Conservation (phyloP, 2,797 vertebrate genomes). For the Lindbergichthys nudifrons region DNA sequence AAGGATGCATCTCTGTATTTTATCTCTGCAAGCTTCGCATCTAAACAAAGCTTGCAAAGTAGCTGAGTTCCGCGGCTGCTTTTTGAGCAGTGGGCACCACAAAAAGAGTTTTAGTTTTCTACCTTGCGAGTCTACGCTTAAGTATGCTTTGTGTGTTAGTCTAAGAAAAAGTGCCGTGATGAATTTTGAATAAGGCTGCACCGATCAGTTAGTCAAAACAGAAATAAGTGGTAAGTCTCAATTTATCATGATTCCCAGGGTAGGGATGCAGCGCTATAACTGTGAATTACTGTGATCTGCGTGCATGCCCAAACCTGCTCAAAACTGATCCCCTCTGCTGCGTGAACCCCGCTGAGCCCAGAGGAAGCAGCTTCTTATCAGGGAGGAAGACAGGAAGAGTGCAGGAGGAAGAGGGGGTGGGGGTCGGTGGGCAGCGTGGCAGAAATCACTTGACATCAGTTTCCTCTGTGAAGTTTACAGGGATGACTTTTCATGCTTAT, state of each 20-base stretch:
- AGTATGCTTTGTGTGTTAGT: slow-evolving; percentile 66
- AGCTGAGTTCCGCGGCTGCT: slow-evolving; percentile 28
- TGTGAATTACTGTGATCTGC: slow-evolving; percentile 58
- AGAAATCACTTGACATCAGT: slow-evolving; percentile 47
- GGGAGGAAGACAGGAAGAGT: slow-evolving; percentile 73
- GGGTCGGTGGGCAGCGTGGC: slow-evolving; percentile 47
- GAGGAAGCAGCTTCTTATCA: slow-evolving; percentile 73
- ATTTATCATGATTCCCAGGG: slow-evolving; percentile 50
- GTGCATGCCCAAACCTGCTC: slow-evolving; percentile 73
- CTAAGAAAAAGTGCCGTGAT: slow-evolving; percentile 61
- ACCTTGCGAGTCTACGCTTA: slow-evolving; percentile 34
- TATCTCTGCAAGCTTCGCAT: slow-evolving; percentile 30
- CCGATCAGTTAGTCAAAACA: slow-evolving; percentile 60
- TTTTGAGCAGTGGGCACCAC: slow-evolving; percentile 23
- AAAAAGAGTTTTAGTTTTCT: slow-evolving; percentile 38
- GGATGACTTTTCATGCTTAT: slow-evolving; percentile 21
- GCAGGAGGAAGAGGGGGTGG: slow-evolving; percentile 62
- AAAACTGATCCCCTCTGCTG: slow-evolving; percentile 56
- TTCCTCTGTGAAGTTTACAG: slow-evolving; percentile 46
- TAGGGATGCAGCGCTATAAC: slow-evolving; percentile 32
- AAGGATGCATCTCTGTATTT: slow-evolving; percentile 41
- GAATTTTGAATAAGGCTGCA: slow-evolving; percentile 71
- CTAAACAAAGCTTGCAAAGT: slow-evolving; percentile 53
- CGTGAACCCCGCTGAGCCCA: slow-evolving; percentile 68
- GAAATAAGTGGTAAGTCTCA: slow-evolving; percentile 44